Conservation (phyloP, 2,888 invertebrate genomes). For the Isotomurus palustris region DNA sequence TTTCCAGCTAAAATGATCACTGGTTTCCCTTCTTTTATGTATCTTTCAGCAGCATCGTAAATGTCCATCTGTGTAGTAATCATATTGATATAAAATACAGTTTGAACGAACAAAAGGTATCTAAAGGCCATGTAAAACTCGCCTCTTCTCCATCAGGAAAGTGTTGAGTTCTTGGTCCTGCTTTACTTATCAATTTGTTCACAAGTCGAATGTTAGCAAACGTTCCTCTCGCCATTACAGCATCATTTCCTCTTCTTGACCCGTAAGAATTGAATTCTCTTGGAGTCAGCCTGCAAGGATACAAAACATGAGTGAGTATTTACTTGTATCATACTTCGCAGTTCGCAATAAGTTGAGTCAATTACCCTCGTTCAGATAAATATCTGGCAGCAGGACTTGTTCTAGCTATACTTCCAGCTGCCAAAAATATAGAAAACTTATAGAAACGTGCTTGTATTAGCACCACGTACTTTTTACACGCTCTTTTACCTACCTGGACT, state of each 20-base stretch:
- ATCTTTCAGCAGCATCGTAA: slow-evolving; percentile 88
- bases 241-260: slow-evolving; percentile 93
- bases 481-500: too few species aligned
- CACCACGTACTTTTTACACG: too few species aligned
- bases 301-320: too few species aligned
- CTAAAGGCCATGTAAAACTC: slow-evolving; percentile 9
- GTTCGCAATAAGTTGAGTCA: slow-evolving; percentile 45
- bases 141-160: slow-evolving; percentile 79
- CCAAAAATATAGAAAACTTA: too few species aligned
- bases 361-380: slow-evolving; percentile 64
- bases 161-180: slow-evolving; percentile 83
- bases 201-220: slow-evolving; percentile 96
- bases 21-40: slow-evolving; percentile 67
- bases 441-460: too few species aligned
- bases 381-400: slow-evolving; percentile 88
- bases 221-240: slow-evolving; percentile 93
- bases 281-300: slow-evolving; percentile 69
- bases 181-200: slow-evolving; percentile 74
- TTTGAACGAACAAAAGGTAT: neutral
- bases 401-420: slow-evolving; percentile 93
- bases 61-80: slow-evolving; percentile 67
- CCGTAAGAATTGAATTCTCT: slow-evolving; percentile 98
- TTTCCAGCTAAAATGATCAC: slow-evolving; percentile 88
- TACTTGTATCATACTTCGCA: neutral
- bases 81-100: neutral